Base-by-base conservation (phyloP, 1,140 invertebrate species). In the Drosophila pachea region DNA sequence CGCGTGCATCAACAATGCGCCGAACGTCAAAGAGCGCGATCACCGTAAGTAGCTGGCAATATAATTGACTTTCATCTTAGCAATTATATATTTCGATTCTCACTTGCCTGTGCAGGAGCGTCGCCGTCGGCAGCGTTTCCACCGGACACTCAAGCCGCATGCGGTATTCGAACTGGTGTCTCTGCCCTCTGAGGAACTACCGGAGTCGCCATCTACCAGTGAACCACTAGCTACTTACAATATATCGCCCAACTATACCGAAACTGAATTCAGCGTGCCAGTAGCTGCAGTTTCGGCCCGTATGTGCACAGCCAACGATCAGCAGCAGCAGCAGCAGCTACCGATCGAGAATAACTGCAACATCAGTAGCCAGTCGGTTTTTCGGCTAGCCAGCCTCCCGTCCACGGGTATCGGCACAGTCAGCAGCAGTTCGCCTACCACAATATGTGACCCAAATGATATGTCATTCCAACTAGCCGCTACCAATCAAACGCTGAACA, bases 301-400 rank as follows among this genome's bases (percentile, higher is more conserved):
- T 11, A 31, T 49, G 22, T 7, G 8, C 14, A 8, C 38, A 16
- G 8, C 35, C 7, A 45, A 22, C 22, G 22, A 22, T 22, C 43
- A 14, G 47, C 29, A 7, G 8, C 47, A n/a, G n/a, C 22, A 33
- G n/a, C 47, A 12, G 32, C 49, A 14, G 49, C 32, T 11, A 7
- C n/a, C n/a, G 4, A 4, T 7, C 1, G 29, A 38, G 16, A 5
- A 6, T 7, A 31, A 5, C 14, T 55, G 5, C 36, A 33, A 5
- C 9, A 7, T 31, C 49, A 45, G 4, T n/a, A 52, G 32, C 16
- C 78, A 71, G 62, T 77, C 74, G 70, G 70, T 58, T 77, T 82
- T 82, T 74, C 74, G 66, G 65, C 14, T 67, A 11, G 40, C 66
- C 62, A 65, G 74, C 71, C 70, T 62, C 59, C 61, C 64, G 6